These are phyloP conservation scores for Tuta absoluta DNA, from an alignment of 2,888 invertebrate species.

Conservation along the genomic window DNA sequence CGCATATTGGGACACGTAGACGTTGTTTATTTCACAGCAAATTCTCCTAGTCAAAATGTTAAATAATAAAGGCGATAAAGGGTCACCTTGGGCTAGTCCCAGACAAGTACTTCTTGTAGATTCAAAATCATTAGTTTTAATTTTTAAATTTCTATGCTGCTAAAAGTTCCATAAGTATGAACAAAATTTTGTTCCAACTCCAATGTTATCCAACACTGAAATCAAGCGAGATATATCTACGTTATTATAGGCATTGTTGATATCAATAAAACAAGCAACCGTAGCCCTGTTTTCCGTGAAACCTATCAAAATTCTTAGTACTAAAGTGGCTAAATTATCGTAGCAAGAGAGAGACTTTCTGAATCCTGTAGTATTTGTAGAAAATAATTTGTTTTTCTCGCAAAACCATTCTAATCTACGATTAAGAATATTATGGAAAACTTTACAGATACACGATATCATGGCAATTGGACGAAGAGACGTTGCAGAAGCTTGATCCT, in stretches of 20 bases:
- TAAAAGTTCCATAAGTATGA: constrained; percentile 30
- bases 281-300: constrained; percentile 16
- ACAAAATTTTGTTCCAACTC: constrained; percentile 22
- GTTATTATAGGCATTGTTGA: constrained; percentile 24
- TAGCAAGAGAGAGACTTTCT: constrained; percentile 29
- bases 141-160: constrained; percentile 23
- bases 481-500: background rate
- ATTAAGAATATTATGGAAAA: constrained; percentile 32
- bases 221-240: background rate
- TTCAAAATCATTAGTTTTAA: background rate
- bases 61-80: constrained; percentile 34
- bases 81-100: constrained; percentile 35
- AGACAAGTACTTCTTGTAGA: background rate
- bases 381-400: constrained; percentile 26
- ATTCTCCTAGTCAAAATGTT: constrained; percentile 25
- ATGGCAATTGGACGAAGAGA: constrained; percentile 34
- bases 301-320: constrained; percentile 29
- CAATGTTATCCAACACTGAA: background rate
- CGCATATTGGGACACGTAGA: constrained; percentile 28
- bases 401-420: constrained; percentile 32
- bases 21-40: constrained; percentile 16
- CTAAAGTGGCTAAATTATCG: constrained; percentile 30
- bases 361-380: constrained; percentile 31
- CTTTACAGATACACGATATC: constrained; percentile 33
- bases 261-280: constrained; percentile 17